Base-by-base conservation (phyloP, 1,140 invertebrate species). In the Neodiprion virginianus region DNA sequence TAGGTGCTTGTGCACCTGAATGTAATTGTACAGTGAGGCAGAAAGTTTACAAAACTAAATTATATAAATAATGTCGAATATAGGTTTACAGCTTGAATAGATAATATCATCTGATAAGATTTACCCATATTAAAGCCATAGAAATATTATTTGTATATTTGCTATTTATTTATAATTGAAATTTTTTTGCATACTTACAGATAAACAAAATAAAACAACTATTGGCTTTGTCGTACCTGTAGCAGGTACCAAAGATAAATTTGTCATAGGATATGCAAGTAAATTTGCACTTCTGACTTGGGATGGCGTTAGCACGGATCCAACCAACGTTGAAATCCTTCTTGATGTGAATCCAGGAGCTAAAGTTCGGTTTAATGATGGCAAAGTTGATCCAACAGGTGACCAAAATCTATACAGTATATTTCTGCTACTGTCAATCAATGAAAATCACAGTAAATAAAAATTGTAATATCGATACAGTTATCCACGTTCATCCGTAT, bases 381-480 rank as follows among this genome's bases (percentile, higher is more conserved):
- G 84, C 4, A 90, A 90, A 78, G 89, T 88, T 80, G 89, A 90
- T 74, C 73, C 81, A 2, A 74, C 61, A 10, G 89, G 89, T 8
- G 71, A 88, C 17, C 21, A 9, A 23, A 17, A 23, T 9, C 21
- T 21, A 21, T 47, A 14, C 21, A 69, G 67, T 7, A 69, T 69
- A 14, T 69, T 23, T 40, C 28, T 40, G 28, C 12, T 65, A 65
- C 12, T 65, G 12, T 7, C 12, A 65, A 7, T 3, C 4, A 65
- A 65, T 65, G 7, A 65, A 65, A 17, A 65, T 14, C 17, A 65
- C 12, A 65, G 17, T 65, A 17, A 65, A 65, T 65, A 7, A 65
- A 7, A 65, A 14, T 14, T 65, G 17, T 65, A 65, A 65, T 65
- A 14, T 65, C 3, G 1, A 7, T 65, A 7, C 5, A 4, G 12